Evolutionary conservation across 2,797 vertebrate species (phyloP).

Genomic region (Myotis planiceps): DNA sequence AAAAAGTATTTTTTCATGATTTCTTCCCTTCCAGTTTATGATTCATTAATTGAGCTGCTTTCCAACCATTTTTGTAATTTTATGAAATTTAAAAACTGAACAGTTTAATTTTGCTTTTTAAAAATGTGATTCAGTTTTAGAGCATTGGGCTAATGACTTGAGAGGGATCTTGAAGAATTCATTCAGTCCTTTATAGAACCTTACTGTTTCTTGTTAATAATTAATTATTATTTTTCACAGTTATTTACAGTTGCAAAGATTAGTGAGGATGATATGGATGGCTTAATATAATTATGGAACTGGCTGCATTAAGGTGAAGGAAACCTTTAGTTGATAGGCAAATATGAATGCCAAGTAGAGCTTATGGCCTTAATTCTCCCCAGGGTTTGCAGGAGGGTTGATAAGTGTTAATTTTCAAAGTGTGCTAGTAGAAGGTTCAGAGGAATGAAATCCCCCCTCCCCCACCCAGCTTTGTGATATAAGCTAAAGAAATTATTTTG

Average conservation of each 20-base stretch:
- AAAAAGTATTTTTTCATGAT: background rate
- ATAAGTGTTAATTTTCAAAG: conserved; percentile 26
- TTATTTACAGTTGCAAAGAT: conserved; percentile 3
- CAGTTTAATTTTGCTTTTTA: conserved; percentile 6
- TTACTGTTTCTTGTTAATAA: conserved; percentile 22
- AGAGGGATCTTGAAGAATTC: background rate
- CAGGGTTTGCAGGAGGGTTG: background rate
- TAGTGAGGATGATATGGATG: conserved; percentile 23
- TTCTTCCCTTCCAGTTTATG: background rate
- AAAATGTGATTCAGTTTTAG: background rate
- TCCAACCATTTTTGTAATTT: background rate
- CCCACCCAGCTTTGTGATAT: background rate
- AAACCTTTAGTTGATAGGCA: background rate
- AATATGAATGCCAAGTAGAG: background rate
- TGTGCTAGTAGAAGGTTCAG: background rate
- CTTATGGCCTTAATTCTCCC: background rate
- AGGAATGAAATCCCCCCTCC: background rate
- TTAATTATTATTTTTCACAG: conserved; percentile 38
- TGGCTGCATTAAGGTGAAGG: background rate
- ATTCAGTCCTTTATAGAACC: background rate
- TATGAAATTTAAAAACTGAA: background rate
- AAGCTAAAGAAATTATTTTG: background rate
- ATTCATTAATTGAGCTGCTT: background rate
- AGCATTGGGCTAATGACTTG: background rate
- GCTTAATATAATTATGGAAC: conserved; percentile 39